Evolutionary conservation across 1,140 invertebrate genomes (phyloP).

Genomic region (Helicoverpa zea): DNA sequence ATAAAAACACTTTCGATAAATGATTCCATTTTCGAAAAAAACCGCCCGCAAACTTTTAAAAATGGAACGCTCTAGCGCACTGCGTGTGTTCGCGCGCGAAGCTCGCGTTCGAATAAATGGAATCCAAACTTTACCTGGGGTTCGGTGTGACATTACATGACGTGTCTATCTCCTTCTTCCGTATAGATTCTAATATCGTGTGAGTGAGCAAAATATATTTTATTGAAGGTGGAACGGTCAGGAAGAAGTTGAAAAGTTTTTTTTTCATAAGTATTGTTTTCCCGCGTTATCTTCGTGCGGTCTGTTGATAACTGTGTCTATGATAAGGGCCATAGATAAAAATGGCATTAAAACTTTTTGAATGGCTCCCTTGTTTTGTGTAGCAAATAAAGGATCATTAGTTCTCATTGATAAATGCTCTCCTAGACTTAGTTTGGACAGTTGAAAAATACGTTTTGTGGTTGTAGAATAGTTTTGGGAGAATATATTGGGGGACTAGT

Average conservation of each 20-base stretch:
- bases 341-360: constrained; percentile 49
- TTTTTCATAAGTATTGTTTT: constrained; percentile 76
- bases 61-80: constrained; percentile 63
- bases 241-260: constrained; percentile 68
- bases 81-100: constrained; percentile 83
- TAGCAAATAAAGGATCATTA: constrained; percentile 23
- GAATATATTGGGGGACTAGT: constrained; percentile 16
- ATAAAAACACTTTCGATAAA: constrained; percentile 34
- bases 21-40: constrained; percentile 52
- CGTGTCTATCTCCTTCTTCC: constrained; percentile 60
- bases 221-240: constrained; percentile 76
- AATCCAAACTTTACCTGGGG: constrained; percentile 76
- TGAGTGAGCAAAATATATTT: constrained; percentile 62
- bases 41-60: constrained; percentile 57
- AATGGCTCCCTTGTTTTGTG: constrained; percentile 39
- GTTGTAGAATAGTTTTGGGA: constrained; percentile 3
- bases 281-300: constrained; percentile 72
- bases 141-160: constrained; percentile 70
- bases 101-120: constrained; percentile 81
- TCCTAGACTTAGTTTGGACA: constrained; percentile 19
- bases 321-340: constrained; percentile 71
- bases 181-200: not conserved
- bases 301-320: constrained; percentile 56
- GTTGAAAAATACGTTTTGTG: constrained; percentile 41
- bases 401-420: constrained; percentile 33